Evolutionary conservation across 2,113 vertebrate genomes (phyloP).

Genomic region (Rhinogobius similis): DNA sequence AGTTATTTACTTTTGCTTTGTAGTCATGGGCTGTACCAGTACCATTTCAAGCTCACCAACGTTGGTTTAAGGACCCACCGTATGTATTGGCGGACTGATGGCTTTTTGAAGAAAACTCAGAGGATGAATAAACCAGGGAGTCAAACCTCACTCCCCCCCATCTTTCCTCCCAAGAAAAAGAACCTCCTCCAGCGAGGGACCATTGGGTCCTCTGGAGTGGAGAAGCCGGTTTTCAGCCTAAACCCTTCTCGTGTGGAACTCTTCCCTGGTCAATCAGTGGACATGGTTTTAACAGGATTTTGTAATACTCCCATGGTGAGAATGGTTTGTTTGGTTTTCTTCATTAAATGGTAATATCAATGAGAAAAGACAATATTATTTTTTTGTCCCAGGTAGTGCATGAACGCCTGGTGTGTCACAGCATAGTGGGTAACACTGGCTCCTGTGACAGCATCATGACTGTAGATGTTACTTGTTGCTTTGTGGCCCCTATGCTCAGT

Average conservation of each 20-base stretch:
- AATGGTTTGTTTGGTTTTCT: background rate
- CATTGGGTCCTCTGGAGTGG: background rate
- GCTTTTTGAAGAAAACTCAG: slow-evolving; percentile 30
- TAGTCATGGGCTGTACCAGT: slow-evolving; percentile 76
- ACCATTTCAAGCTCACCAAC: slow-evolving; percentile 84
- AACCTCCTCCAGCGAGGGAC: background rate
- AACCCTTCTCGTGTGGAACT: slow-evolving; percentile 76
- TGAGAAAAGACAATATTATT: background rate
- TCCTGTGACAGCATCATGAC: slow-evolving; percentile 74
- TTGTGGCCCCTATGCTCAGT: slow-evolving; percentile 79
- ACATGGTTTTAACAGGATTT: slow-evolving; percentile 80
- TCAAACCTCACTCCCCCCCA: slow-evolving; percentile 26
- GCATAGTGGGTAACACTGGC: slow-evolving; percentile 65
- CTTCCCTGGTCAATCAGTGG: slow-evolving; percentile 72
- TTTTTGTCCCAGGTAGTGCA: slow-evolving; percentile 72
- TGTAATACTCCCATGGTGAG: slow-evolving; percentile 78
- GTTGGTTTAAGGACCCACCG: slow-evolving; percentile 75
- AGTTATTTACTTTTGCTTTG: slow-evolving; percentile 11
- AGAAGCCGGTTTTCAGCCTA: slow-evolving; percentile 75
- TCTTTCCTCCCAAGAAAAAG: background rate
- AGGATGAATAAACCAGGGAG: slow-evolving; percentile 16
- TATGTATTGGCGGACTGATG: slow-evolving; percentile 80
- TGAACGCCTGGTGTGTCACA: slow-evolving; percentile 81
- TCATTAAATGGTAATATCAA: background rate
- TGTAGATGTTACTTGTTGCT: slow-evolving; percentile 79